Conservation (phyloP, 2,888 invertebrate species). For the Eristalis tenax region DNA sequence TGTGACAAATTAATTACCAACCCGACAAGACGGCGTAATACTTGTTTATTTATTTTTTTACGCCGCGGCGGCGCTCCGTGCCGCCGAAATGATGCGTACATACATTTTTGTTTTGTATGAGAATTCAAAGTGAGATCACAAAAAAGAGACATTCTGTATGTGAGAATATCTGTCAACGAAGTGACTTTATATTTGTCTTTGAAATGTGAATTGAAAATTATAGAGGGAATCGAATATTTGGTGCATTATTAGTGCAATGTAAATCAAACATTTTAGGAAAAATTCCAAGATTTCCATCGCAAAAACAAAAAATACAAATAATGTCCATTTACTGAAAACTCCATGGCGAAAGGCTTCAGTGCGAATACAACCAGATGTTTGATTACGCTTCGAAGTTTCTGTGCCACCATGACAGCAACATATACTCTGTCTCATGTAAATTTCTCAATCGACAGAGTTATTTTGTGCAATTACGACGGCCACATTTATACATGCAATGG, state of each 20-base stretch:
- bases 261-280: no score
- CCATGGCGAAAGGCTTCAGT: slow-evolving; percentile 14
- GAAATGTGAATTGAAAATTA: not conserved
- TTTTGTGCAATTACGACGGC: slow-evolving; percentile 54
- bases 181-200: not conserved
- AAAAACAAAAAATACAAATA: not conserved
- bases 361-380: slow-evolving; percentile 48
- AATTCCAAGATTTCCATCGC: not conserved
- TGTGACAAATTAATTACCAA: slow-evolving; percentile 70
- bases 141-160: slow-evolving; percentile 1
- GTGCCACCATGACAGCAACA: not conserved
- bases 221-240: not conserved
- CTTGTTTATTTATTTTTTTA: slow-evolving; percentile 62
- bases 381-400: slow-evolving; percentile 28
- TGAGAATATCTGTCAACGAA: slow-evolving; percentile 14
- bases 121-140: slow-evolving; percentile 7
- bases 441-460: slow-evolving; percentile 58
- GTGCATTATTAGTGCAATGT: not conserved
- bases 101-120: slow-evolving; percentile 10
- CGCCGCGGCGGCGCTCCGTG: not conserved
- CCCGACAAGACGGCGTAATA: slow-evolving; percentile 34
- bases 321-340: not conserved
- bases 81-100: not conserved
- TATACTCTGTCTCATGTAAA: slow-evolving; percentile 50
- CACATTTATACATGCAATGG: slow-evolving; percentile 8